Percentiles rank a stretch among this genome's conserved stretches.
Conservation (phyloP, 2,113 vertebrate genomes). For the Percopsis transmontana region DNA sequence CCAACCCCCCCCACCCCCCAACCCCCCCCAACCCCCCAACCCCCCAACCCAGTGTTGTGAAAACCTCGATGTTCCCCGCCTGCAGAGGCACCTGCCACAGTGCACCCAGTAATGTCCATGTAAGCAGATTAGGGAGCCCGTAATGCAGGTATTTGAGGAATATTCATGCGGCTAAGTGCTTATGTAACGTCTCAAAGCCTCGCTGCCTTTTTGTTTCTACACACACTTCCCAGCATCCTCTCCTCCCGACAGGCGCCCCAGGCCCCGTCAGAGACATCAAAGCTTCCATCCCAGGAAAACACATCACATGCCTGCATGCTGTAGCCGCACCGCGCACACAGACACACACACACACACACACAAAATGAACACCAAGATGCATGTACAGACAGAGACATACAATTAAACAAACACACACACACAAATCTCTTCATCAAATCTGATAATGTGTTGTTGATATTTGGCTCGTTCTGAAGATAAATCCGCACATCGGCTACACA, state of each 20-base stretch:
- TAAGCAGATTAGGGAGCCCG: slow-evolving; percentile 86
- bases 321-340: slow-evolving; percentile 1
- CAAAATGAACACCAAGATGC: slow-evolving; percentile 2
- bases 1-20: no score
- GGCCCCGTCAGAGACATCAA: slow-evolving; percentile 80
- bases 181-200: slow-evolving; percentile 91
- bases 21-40: no score
- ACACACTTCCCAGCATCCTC: slow-evolving; percentile 77
- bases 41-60: no score
- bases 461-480: background rate
- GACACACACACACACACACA: slow-evolving; percentile 11
- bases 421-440: background rate
- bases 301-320: slow-evolving; percentile 39
- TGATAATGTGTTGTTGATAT: slow-evolving; percentile 9
- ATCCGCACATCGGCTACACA: background rate
- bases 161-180: slow-evolving; percentile 92
- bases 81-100: slow-evolving; percentile 87
- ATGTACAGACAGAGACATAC: background rate
- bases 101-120: slow-evolving; percentile 88
- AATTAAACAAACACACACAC: background rate
- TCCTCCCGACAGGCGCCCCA: slow-evolving; percentile 13
- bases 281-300: slow-evolving; percentile 82
- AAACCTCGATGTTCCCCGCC: no score
- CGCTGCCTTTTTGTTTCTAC: slow-evolving; percentile 74
- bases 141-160: slow-evolving; percentile 96